A percentile compares a stretch with the other conserved stretches of the same genome.
Conservation (phyloP, 1,140 invertebrate genomes). For the Procambarus virginalis region DNA sequence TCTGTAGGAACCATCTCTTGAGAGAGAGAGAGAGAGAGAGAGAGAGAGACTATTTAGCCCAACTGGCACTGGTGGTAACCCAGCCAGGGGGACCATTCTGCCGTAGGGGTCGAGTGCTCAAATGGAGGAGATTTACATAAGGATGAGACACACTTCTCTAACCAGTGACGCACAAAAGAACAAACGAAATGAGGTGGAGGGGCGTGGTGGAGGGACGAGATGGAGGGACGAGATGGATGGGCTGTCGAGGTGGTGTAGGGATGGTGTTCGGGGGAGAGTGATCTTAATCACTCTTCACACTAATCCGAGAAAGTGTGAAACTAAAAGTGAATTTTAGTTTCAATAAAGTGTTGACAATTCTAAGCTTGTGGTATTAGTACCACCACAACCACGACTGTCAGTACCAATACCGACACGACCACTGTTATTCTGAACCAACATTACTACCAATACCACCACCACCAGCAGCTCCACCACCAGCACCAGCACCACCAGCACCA, state of each 20-base stretch:
- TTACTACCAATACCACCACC: not conserved
- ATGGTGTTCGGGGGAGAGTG: not conserved
- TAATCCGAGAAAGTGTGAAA: too few species aligned
- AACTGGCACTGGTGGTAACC: not conserved
- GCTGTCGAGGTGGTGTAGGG: not conserved
- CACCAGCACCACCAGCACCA: not conserved
- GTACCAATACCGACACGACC: not conserved
- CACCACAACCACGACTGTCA: too few species aligned
- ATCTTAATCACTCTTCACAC: too few species aligned
- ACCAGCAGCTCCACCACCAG: not conserved
- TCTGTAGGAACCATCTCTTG: too few species aligned
- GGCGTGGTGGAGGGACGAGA: not conserved
- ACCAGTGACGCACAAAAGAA: not conserved
- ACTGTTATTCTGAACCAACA: not conserved
- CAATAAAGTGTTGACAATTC: too few species aligned
- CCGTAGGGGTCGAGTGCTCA: not conserved
- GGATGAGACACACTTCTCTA: not conserved
- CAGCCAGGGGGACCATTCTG: not conserved
- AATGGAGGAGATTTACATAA: not conserved
- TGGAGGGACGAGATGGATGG: not conserved
- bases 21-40: too few species aligned
- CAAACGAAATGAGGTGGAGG: not conserved
- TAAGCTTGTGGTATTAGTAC: too few species aligned
- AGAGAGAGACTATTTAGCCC: not conserved
- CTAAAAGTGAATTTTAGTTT: too few species aligned